phyloP scores from a whole-genome alignment of 2,113 vertebrate genomes.

The Calyptommatus sinebrachiatus region DNA sequence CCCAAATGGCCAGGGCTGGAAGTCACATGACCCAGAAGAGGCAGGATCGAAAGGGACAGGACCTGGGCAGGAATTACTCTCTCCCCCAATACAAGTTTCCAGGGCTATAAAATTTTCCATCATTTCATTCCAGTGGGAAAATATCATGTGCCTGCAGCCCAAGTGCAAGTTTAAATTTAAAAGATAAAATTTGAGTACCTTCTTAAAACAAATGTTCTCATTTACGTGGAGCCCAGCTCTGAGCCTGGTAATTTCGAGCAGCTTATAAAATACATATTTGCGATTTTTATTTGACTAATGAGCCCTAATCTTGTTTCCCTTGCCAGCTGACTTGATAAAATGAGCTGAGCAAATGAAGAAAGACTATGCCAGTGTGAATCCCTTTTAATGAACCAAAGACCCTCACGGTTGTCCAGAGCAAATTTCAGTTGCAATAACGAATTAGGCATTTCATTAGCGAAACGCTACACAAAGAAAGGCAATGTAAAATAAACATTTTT shows the following conservation, averaged over 20 bases:
- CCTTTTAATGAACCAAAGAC: conserved; percentile 65
- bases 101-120: too few relatives aligned
- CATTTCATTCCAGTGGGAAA: too few relatives aligned
- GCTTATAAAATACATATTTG: conserved; percentile 62
- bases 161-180: not conserved
- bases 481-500: not conserved
- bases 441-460: conserved; percentile 59
- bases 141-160: too few relatives aligned
- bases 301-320: conserved; percentile 24
- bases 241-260: not conserved
- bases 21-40: too few relatives aligned
- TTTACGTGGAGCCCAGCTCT: not conserved
- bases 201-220: too few relatives aligned
- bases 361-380: conserved; percentile 60
- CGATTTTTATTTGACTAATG: conserved; percentile 63
- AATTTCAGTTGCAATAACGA: conserved; percentile 62
- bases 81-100: too few relatives aligned
- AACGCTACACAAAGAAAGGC: conserved; percentile 38
- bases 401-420: conserved; percentile 64
- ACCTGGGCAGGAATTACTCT: too few relatives aligned
- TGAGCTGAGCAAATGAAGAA: conserved; percentile 53
- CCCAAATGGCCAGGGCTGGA: too few relatives aligned
- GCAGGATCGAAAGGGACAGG: too few relatives aligned
- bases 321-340: conserved; percentile 54
- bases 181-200: not conserved